Percentiles rank a stretch among this genome's conserved stretches.
These are phyloP conservation scores for Zalophus californianus DNA, from an alignment of 2,797 vertebrate species.

Conservation along the genomic window DNA sequence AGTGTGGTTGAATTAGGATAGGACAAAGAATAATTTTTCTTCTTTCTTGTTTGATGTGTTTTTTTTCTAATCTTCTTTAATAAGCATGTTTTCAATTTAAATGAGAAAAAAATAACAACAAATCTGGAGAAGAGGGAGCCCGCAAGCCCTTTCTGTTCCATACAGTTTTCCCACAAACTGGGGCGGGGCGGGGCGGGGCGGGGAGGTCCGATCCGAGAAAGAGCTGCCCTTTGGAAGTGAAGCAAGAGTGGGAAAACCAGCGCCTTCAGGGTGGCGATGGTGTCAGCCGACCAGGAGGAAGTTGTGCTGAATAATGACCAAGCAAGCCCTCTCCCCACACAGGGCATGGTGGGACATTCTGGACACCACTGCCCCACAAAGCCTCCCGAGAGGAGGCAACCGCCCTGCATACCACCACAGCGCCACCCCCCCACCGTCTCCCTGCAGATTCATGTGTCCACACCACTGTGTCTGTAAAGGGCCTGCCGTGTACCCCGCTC, in stretches of 20 bases:
- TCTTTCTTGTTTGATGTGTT: slow-evolving; percentile 70
- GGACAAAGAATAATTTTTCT: slow-evolving; percentile 65
- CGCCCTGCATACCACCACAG: background rate
- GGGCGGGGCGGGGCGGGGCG: background rate
- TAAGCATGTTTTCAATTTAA: slow-evolving; percentile 73
- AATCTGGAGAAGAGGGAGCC: slow-evolving; percentile 26
- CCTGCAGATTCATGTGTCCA: accelerated
- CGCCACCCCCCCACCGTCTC: background rate
- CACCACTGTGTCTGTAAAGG: accelerated
- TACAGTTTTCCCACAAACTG: slow-evolving; percentile 39
- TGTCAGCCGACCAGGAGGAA: slow-evolving; percentile 8
- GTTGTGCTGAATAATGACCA: background rate
- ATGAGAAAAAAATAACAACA: slow-evolving; percentile 52
- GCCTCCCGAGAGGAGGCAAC: background rate
- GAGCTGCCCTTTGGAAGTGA: slow-evolving; percentile 43
- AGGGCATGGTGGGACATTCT: accelerated
- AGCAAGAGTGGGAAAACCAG: slow-evolving; percentile 36
- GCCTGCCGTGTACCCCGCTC: background rate
- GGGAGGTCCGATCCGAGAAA: background rate
- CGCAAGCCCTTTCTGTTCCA: slow-evolving; percentile 31
- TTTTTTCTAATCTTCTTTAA: slow-evolving; percentile 61
- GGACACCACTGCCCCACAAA: background rate
- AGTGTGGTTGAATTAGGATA: slow-evolving; percentile 42
- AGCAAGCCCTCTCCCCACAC: background rate
- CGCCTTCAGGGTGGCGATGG: background rate